Base-by-base conservation (phyloP, 2,888 invertebrate genomes). In the Caenorhabditis sp. region DNA sequence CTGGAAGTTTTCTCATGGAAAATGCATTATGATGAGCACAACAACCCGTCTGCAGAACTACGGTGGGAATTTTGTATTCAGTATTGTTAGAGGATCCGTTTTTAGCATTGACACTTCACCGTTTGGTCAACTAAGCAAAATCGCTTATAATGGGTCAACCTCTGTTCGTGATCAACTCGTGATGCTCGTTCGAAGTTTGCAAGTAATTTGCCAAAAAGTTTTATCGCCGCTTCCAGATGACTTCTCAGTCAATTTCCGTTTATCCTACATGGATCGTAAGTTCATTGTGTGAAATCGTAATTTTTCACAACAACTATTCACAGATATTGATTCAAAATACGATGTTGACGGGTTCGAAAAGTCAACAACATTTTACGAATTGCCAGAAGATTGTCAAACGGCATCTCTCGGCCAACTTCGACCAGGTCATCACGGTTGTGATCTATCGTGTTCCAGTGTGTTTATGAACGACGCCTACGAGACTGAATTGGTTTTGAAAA, bases 1-100 rank as follows among this genome's bases (percentile, higher is more conserved):
- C 36, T 68, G 4, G 68, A 68, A 50, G 68, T 68, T 26, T 68
- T 63, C 26, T 53, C 63, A 0, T 60, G 61, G 59, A 68, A 68
- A 26, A 54, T 68, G 27, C 59, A 55, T 26, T 68, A 68, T 24
- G 63, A 59, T 26, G 26, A 21, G 1, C 49, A 67, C 19, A 57
- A 62, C 12, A 59, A 59, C 21, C 43, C 49, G 2, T 59, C 59
- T 2, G 59, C 59, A 1, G 17, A 59, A 12, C 26, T 58, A 5
- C 10, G 8, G 58, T 37, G 26, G 37, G 4, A 17, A 43, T 10
- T 8, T 19, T 17, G n/a, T 17, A 6, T 19, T 21, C 3, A 19
- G 4, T 24, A 6, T 53, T 53, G 10, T 53, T 10, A 53, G 1
- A 24, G 3, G 8, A 5, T 8, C 3, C 1, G 5, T 17, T 43